Evolutionary conservation across 1,140 invertebrate species (phyloP).

Genomic region (Drosophila auraria): DNA sequence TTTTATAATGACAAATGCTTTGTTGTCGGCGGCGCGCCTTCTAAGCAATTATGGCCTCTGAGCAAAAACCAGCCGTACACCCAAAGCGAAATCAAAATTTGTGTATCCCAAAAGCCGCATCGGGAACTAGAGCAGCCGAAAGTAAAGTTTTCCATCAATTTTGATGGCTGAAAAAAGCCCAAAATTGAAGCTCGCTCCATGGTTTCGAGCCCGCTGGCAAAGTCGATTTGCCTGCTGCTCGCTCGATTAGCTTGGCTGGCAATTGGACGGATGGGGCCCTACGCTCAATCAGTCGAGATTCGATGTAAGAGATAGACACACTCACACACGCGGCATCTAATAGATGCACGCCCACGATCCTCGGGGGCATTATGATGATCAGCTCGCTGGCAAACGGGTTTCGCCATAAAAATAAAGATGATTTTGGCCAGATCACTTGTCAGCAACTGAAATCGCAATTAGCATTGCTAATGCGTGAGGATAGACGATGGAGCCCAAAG

Average conservation of each 20-base stretch:
- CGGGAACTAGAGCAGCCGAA: constrained; percentile 30
- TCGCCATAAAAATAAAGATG: constrained; percentile 77
- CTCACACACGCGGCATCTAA: constrained; percentile 47
- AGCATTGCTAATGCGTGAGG: constrained; percentile 72
- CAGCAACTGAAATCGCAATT: constrained; percentile 64
- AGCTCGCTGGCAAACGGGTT: constrained; percentile 57
- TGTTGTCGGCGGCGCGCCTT: constrained; percentile 41
- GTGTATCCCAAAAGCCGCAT: constrained; percentile 13
- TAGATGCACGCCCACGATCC: constrained; percentile 78
- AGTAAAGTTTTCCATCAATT: constrained; percentile 29
- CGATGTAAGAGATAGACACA: constrained; percentile 61
- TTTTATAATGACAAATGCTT: constrained; percentile 78
- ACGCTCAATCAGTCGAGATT: constrained; percentile 19
- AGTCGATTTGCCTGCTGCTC: constrained; percentile 44
- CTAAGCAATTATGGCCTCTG: constrained; percentile 26
- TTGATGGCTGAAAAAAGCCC: constrained; percentile 27
- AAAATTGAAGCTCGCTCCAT: constrained; percentile 3
- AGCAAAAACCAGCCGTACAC: constrained; percentile 1
- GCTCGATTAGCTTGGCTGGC: constrained; percentile 40
- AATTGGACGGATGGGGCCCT: constrained; percentile 18
- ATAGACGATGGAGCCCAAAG: constrained; percentile 47
- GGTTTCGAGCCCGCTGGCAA: constrained; percentile 12
- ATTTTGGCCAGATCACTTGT: constrained; percentile 74
- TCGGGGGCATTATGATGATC: constrained; percentile 39
- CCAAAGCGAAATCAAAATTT: constrained; percentile 33